These are phyloP conservation scores for Formica aserva DNA, from an alignment of 2,888 invertebrate species.

Conservation along the genomic window DNA sequence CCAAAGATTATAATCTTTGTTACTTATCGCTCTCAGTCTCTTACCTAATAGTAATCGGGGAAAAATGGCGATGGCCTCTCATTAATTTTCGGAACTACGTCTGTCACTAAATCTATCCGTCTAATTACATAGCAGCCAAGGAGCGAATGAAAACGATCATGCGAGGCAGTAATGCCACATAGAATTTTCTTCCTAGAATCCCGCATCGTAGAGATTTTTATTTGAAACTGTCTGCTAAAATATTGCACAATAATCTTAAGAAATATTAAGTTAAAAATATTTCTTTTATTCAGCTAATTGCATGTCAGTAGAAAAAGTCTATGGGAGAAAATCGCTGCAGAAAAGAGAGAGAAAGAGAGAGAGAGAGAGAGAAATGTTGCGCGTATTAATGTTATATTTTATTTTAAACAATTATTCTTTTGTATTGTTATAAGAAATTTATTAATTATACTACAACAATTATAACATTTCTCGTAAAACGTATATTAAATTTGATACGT, in stretches of 20 bases:
- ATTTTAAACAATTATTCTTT: neutral
- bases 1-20: conserved; percentile 9
- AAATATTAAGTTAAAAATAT: neutral
- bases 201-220: neutral
- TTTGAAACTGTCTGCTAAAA: neutral
- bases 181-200: neutral
- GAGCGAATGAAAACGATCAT: conserved; percentile 32
- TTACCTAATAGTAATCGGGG: neutral
- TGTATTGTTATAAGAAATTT: neutral
- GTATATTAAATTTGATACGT: neutral
- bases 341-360: too few relatives aligned
- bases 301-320: neutral
- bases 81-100: conserved; percentile 47
- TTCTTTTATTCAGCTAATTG: neutral
- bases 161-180: neutral
- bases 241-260: neutral
- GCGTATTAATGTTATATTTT: neutral
- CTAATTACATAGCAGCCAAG: conserved; percentile 45
- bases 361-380: neutral
- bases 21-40: neutral
- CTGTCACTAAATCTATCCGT: conserved; percentile 46
- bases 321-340: neutral
- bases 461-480: neutral
- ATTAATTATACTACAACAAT: neutral
- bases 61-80: conserved; percentile 48